Conservation (phyloP, 2,113 vertebrate species). For the Canis aureus region DNA sequence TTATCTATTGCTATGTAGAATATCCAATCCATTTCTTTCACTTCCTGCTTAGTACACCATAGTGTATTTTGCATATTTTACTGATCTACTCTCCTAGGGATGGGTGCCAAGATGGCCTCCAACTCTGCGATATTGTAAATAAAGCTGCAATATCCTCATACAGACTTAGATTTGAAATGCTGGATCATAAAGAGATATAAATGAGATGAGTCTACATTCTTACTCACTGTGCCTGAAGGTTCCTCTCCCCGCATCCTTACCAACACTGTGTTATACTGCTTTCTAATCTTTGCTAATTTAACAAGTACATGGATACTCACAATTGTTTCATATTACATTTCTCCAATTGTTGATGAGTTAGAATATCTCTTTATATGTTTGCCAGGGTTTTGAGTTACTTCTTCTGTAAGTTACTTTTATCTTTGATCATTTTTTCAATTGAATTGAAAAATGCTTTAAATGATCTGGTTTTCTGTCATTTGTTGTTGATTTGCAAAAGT, state of each 20-base stretch:
- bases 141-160: neutral
- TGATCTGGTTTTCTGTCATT: neutral
- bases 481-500: neutral
- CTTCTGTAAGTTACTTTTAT: neutral
- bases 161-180: neutral
- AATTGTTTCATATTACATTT: neutral
- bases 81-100: neutral
- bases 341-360: neutral
- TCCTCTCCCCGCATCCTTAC: neutral
- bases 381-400: neutral
- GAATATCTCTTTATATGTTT: neutral
- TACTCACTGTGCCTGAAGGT: neutral
- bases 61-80: neutral
- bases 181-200: neutral
- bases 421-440: neutral
- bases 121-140: neutral
- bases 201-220: neutral
- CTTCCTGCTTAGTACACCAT: neutral
- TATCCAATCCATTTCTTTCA: neutral
- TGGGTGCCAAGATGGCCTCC: neutral
- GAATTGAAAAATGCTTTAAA: too few species aligned
- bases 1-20: neutral
- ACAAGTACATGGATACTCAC: neutral
- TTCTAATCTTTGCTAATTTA: neutral
- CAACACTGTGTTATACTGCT: neutral